Base-by-base conservation (phyloP, 2,113 vertebrate species). In the Channa argus region DNA sequence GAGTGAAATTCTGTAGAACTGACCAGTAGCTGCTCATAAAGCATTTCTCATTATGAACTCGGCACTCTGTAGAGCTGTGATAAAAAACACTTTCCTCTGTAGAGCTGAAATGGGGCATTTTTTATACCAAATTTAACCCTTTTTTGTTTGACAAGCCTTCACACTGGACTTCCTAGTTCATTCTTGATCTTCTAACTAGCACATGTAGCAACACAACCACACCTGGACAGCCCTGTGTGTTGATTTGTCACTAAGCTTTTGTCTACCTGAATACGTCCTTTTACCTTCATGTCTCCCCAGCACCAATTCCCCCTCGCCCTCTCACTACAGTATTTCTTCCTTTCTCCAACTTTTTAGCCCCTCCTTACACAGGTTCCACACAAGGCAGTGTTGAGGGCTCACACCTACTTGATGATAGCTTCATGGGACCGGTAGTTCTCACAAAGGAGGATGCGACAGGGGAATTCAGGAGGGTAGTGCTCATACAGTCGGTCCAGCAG, bases 351-450 rank as follows among this genome's bases (percentile, higher is more conserved):
- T 63, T 61, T 66, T 58, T 55, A 52, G 65, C 9, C 2, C 49
- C 60, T 14, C 46, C 63, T 39, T 65, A 45, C 71, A 70, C 44
- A 59, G 10, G 6, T 60, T 71, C 0, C 11, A 75, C 77, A 60
- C 50, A 66, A 85, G 77, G 88, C 76, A 39, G 67, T 37, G 55
- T 41, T 88, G 83, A 92, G 85, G 90, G 91, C 85, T 93, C 93
- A 96, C 94, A 97, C 97, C 93, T 97, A 99, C 98, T 97, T 99
- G 96, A 99, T 99, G 95, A 99, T 99, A 91, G 97, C 98, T 95
- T 99, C 98, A 89, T 99, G 98, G 83, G 98, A 99, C 91, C 98
- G 97, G 94, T 99, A 99, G 94, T 99, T 99, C 91, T 99, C 98
- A 68, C 98, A 99, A n/a, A 99, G 95, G 88, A 99, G 96, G 90